Base-by-base conservation (phyloP, 2,888 invertebrate species). In the Meiosimyza platycephala region DNA sequence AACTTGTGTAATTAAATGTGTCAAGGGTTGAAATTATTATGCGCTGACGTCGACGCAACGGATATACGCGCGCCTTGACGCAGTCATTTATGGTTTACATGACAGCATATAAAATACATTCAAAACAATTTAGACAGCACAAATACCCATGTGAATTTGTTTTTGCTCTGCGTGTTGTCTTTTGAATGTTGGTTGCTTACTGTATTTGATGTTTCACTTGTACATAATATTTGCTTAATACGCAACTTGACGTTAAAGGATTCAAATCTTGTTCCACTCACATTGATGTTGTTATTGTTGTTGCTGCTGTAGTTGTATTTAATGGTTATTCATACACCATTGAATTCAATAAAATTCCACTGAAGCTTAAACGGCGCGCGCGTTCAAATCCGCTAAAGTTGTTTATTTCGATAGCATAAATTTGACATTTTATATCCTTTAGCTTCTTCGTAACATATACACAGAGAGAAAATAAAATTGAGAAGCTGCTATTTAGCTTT, bases 1-100 rank as follows among this genome's bases (percentile, higher is more conserved):
- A 80, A 80, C 78, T 80, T 79, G 78, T 78, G 79, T 80, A 80
- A 82, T 82, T 82, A 81, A 80, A 80, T 80, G 79, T 81, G 80
- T 80, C 80, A 82, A 80, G 82, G 79, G 79, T 80, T 80, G 77
- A 69, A 75, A 74, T 76, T 77, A 76, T 74, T 75, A 75, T 60
- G 59, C 54, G 59, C 33, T 22, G 55, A 28, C 18, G 40, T 54
- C 12, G 40, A 54, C 62, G 28, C 6, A 12, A 4, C 0, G 57
- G 18, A 22, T 57, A 18, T 16, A 18, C 16, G 16, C 63, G 63
- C 52, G 40, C 65, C n/a, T n/a, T 57, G n/a, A 16, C 33, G 60
- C 60, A 13, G 28, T 40, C 28, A 57, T 57, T 57, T 57, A 57
- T 57, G 57, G 22, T 57, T 57, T 28, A 57, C 22, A 57, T 28